phyloP scores from a whole-genome alignment of 2,797 vertebrate species.

The Pseudochirops cupreus region DNA sequence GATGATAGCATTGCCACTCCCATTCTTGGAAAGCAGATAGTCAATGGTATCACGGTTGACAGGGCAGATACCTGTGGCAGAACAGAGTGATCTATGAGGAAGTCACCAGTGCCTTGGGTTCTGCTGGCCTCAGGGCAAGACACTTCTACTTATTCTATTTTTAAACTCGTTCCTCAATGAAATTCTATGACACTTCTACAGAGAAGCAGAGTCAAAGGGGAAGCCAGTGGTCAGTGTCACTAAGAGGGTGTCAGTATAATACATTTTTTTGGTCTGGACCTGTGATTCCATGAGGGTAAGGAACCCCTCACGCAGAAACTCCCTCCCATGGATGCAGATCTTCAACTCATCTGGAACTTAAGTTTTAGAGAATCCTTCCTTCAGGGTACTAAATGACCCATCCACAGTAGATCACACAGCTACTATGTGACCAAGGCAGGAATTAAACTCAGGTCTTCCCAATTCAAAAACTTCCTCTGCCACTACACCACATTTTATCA shows the following conservation, averaged over 20 bases:
- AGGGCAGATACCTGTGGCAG: slow-evolving; percentile 93
- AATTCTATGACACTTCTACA: not conserved
- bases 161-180: not conserved
- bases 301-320: not conserved
- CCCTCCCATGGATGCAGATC: not conserved
- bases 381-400: not conserved
- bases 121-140: not conserved
- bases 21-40: slow-evolving; percentile 94
- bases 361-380: not conserved
- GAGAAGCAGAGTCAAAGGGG: not conserved
- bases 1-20: slow-evolving; percentile 95
- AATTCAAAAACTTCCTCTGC: not conserved
- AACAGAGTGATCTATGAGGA: not conserved
- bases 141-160: not conserved
- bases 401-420: not conserved
- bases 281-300: not conserved
- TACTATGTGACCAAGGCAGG: not conserved
- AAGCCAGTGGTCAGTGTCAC: not conserved
- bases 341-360: not conserved
- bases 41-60: slow-evolving; percentile 97
- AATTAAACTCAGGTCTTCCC: not conserved
- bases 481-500: not conserved
- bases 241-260: not conserved
- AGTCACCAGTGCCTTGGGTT: not conserved
- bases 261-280: not conserved